A percentile compares a stretch with the other conserved stretches of the same genome.
phyloP scores from a whole-genome alignment of 2,113 vertebrate genomes.

The Ophthalmolycus amberensis region DNA sequence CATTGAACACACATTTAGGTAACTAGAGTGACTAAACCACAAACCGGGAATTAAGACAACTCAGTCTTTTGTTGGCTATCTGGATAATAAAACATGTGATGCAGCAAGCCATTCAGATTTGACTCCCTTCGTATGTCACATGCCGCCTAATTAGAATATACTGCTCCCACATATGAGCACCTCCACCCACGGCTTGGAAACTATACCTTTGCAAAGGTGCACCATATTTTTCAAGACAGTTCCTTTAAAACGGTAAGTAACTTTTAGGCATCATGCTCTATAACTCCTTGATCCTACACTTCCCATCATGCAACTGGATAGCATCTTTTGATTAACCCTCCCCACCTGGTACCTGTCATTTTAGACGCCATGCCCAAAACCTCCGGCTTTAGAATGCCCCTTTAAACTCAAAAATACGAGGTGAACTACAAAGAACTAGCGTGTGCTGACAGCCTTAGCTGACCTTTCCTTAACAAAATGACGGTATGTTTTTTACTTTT shows the following conservation, averaged over 20 bases:
- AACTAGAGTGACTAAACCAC: background rate
- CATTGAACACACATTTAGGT: background rate
- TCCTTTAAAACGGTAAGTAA: too few relatives aligned
- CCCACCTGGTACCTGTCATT: background rate
- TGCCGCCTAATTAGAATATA: background rate
- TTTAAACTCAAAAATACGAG: conserved; percentile 1
- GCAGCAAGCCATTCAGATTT: background rate
- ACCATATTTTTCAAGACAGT: background rate
- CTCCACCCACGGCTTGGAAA: background rate
- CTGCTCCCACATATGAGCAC: background rate
- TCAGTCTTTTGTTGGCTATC: background rate
- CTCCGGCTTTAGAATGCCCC: background rate
- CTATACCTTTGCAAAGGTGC: background rate
- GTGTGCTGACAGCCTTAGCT: background rate
- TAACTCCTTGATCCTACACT: background rate
- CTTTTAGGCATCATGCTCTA: background rate
- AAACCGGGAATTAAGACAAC: background rate
- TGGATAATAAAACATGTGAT: background rate
- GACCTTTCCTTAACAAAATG: background rate
- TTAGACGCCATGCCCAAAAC: background rate
- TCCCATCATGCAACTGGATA: background rate
- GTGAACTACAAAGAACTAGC: background rate
- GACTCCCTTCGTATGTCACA: background rate
- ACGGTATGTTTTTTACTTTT: background rate
- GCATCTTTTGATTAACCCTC: background rate